Conservation (phyloP, 2,797 vertebrate genomes). For the Tadarida brasiliensis region DNA sequence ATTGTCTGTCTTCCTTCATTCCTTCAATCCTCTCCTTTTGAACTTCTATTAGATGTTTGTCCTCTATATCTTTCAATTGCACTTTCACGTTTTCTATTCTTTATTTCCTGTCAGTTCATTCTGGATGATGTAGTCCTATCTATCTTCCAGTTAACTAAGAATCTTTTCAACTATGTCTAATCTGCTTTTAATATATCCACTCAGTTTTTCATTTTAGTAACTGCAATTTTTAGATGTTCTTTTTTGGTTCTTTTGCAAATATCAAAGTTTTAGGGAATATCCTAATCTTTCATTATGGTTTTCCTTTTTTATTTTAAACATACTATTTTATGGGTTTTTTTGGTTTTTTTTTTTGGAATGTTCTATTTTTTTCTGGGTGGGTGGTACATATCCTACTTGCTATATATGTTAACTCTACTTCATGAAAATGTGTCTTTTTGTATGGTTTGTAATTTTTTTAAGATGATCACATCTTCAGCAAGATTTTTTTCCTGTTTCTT, state of each 20-base stretch:
- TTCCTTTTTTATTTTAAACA: constrained; percentile 40
- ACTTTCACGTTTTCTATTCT: constrained; percentile 6
- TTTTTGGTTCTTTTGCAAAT: constrained; percentile 58
- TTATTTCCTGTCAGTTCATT: constrained; percentile 24
- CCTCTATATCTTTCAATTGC: neutral
- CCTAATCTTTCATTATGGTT: constrained; percentile 11
- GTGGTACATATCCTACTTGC: neutral
- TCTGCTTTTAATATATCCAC: constrained; percentile 13
- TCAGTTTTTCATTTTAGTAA: constrained; percentile 47
- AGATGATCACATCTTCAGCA: constrained; percentile 18
- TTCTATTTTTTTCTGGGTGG: neutral
- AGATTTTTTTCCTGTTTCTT: neutral
- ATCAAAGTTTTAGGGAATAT: constrained; percentile 41
- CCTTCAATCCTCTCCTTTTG: neutral
- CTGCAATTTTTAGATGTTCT: constrained; percentile 21
- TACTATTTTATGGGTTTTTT: constrained; percentile 58
- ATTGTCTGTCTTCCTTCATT: neutral
- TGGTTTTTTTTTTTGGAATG: constrained; percentile 21
- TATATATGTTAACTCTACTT: neutral
- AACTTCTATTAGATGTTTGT: neutral
- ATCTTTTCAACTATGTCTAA: neutral
- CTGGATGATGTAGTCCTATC: neutral
- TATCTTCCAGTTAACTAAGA: constrained; percentile 57
- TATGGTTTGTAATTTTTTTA: constrained; percentile 56
- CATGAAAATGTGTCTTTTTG: constrained; percentile 20